These are phyloP conservation scores for Drosophila koepferae DNA, from an alignment of 2,888 invertebrate species.

Conservation along the genomic window DNA sequence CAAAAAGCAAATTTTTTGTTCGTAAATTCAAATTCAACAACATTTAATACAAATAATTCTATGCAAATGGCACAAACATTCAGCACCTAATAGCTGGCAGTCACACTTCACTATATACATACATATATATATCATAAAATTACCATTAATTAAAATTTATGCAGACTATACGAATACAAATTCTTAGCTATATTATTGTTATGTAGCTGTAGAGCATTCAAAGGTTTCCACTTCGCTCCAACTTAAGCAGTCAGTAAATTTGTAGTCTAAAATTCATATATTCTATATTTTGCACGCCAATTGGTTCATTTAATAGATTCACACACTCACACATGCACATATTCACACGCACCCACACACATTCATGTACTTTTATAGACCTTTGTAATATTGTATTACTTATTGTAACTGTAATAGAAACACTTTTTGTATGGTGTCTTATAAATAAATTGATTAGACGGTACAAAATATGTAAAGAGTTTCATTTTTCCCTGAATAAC, in stretches of 20 bases:
- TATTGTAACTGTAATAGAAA: slow-evolving; percentile 66
- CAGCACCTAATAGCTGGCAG: slow-evolving; percentile 26
- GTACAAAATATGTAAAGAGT: slow-evolving; percentile 24
- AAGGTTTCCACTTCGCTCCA: slow-evolving; percentile 47
- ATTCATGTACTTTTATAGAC: slow-evolving; percentile 25
- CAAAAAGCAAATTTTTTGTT: slow-evolving; percentile 1
- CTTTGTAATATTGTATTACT: slow-evolving; percentile 69
- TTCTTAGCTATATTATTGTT: slow-evolving; percentile 46
- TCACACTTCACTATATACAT: slow-evolving; percentile 39
- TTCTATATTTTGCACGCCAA: slow-evolving; percentile 31
- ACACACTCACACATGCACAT: slow-evolving; percentile 11
- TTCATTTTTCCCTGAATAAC: neutral
- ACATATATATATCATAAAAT: slow-evolving; percentile 36
- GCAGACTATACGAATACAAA: slow-evolving; percentile 18
- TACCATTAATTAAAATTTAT: slow-evolving; percentile 18
- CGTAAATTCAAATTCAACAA: slow-evolving; percentile 32
- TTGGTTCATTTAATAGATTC: slow-evolving; percentile 47
- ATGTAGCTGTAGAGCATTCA: slow-evolving; percentile 53
- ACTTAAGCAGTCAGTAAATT: slow-evolving; percentile 41
- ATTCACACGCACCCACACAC: slow-evolving; percentile 1
- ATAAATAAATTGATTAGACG: slow-evolving; percentile 65
- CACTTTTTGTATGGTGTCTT: slow-evolving; percentile 55
- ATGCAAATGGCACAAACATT: slow-evolving; percentile 34
- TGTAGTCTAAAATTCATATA: slow-evolving; percentile 30
- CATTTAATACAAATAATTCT: slow-evolving; percentile 35